These are phyloP conservation scores for Phortica variegata DNA, from an alignment of 1,140 invertebrate genomes.

Conservation along the genomic window DNA sequence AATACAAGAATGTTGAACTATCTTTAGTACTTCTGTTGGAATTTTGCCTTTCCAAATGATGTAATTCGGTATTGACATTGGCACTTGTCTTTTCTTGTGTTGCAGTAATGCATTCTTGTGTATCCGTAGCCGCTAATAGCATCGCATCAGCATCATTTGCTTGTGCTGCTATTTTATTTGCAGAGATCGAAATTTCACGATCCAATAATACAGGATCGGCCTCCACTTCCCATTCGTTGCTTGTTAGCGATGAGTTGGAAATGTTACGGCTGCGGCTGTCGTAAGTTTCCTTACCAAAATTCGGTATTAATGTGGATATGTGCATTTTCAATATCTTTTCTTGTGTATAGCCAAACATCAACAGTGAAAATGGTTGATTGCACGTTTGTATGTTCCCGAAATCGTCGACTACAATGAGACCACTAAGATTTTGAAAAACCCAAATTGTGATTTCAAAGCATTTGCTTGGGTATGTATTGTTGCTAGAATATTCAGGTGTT, in stretches of 20 bases:
- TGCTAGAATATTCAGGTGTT: constrained; percentile 15
- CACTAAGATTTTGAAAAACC: constrained; percentile 70
- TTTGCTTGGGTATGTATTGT: constrained; percentile 40
- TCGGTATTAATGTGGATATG: constrained; percentile 60
- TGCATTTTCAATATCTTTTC: constrained; percentile 64
- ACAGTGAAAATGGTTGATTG: constrained; percentile 68
- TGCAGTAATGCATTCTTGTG: neutral
- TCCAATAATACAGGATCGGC: constrained; percentile 28
- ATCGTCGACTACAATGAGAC: constrained; percentile 66
- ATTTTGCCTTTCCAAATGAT: too few relatives aligned
- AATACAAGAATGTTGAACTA: too few relatives aligned
- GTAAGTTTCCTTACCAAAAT: constrained; percentile 59
- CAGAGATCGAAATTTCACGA: constrained; percentile 22
- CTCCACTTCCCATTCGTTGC: constrained; percentile 56
- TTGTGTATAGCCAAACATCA: constrained; percentile 67
- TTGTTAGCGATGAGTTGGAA: constrained; percentile 60
- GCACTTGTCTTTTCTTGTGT: too few relatives aligned
- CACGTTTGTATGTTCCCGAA: constrained; percentile 65
- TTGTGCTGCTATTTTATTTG: constrained; percentile 9
- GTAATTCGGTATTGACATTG: too few relatives aligned
- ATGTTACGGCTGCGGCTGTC: constrained; percentile 57
- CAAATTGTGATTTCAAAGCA: constrained; percentile 59
- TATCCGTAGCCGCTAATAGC: constrained; percentile 6
- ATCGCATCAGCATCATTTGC: constrained; percentile 1
- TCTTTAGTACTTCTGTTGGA: too few relatives aligned